A percentile compares a stretch with the other conserved stretches of the same genome.
phyloP scores from a whole-genome alignment of 1,140 invertebrate species.

The Rhagoletis pomonella region DNA sequence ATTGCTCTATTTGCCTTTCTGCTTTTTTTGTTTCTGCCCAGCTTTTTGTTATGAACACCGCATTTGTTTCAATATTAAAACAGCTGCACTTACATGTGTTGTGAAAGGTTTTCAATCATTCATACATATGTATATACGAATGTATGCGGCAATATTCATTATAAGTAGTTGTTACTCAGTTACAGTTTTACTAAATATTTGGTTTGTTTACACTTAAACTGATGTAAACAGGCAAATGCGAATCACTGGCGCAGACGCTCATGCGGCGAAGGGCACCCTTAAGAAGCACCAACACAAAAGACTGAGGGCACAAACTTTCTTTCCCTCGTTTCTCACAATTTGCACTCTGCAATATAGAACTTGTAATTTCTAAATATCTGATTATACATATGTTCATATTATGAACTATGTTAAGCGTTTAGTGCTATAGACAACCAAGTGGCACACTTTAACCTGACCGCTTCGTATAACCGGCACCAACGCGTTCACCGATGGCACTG shows the following conservation, averaged over 20 bases:
- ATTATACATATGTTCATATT: background rate
- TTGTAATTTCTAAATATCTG: background rate
- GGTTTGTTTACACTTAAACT: too few species aligned
- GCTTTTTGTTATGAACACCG: background rate
- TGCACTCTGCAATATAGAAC: background rate
- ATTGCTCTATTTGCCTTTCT: background rate
- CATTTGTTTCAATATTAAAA: slow-evolving; percentile 15
- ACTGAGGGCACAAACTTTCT: slow-evolving; percentile 35
- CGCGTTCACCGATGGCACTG: slow-evolving; percentile 31
- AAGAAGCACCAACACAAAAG: slow-evolving; percentile 16
- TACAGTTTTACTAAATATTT: too few species aligned
- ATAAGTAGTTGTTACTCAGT: too few species aligned
- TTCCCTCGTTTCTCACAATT: background rate
- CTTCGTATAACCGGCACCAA: slow-evolving; percentile 1
- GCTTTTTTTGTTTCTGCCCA: background rate
- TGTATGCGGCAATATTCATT: too few species aligned
- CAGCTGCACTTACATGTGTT: background rate
- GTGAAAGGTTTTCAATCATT: background rate
- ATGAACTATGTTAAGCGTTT: background rate
- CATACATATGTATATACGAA: background rate
- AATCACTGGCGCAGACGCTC: background rate
- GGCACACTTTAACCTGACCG: background rate
- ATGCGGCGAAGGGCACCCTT: background rate
- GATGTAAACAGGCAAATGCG: background rate
- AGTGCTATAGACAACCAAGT: background rate